These are phyloP conservation scores for Cancer borealis DNA, from an alignment of 2,888 invertebrate species.

Conservation along the genomic window DNA sequence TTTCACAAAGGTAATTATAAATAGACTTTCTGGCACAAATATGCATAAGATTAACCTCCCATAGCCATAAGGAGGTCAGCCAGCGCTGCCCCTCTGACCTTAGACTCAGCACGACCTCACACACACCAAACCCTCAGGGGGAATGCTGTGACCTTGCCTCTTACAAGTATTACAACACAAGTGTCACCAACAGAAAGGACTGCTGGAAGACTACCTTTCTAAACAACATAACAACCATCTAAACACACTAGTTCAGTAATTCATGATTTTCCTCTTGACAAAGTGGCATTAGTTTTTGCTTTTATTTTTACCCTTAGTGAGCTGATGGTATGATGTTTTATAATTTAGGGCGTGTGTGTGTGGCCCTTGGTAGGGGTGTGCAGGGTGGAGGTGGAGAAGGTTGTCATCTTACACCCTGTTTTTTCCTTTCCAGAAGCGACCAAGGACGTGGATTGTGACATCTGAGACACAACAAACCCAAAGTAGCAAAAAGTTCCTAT, in stretches of 20 bases:
- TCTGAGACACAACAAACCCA: slow-evolving; percentile 74
- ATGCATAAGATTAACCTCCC: not conserved
- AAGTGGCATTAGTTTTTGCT: not conserved
- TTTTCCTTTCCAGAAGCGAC: slow-evolving; percentile 72
- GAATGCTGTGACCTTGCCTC: slow-evolving; percentile 27
- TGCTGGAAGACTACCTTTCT: slow-evolving; percentile 18
- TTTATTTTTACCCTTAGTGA: not conserved
- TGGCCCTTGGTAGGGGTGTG: not conserved
- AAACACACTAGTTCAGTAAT: not conserved
- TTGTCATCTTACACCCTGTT: not conserved
- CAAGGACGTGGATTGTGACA: slow-evolving; percentile 76
- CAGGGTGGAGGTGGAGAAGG: not conserved
- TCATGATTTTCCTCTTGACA: not conserved
- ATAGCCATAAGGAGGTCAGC: not conserved
- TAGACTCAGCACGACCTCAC: slow-evolving; percentile 23
- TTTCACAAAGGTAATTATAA: slow-evolving; percentile 76
- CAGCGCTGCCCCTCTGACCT: slow-evolving; percentile 37
- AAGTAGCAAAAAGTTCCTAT: slow-evolving; percentile 77
- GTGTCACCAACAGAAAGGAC: slow-evolving; percentile 39
- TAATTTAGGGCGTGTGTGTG: not conserved
- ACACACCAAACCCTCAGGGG: slow-evolving; percentile 5
- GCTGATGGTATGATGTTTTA: not conserved
- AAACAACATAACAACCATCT: not conserved
- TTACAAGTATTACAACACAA: not conserved
- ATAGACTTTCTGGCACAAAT: slow-evolving; percentile 58